Percentiles rank a stretch among this genome's conserved stretches.
Conservation (phyloP, 2,888 invertebrate genomes). For the Agrenia bidenticulata region DNA sequence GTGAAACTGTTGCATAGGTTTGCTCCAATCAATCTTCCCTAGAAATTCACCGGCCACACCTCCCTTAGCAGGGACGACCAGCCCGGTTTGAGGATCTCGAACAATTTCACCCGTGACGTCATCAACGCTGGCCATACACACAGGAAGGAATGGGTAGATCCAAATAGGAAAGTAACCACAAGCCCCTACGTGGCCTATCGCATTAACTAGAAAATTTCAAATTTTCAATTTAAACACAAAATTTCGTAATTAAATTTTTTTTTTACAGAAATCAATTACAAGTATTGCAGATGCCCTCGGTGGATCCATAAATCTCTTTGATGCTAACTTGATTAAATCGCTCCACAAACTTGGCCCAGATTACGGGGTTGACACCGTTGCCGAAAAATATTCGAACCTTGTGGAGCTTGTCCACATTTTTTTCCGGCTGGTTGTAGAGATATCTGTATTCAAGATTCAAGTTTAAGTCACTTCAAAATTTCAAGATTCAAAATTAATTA, state of each 20-base stretch:
- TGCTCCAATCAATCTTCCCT: conserved; percentile 89
- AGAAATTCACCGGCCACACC: conserved; percentile 90
- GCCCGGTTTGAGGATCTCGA: conserved; percentile 71
- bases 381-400: conserved; percentile 71
- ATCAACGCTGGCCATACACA: conserved; percentile 87
- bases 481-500: neutral
- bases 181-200: conserved; percentile 87
- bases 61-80: conserved; percentile 68
- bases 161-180: conserved; percentile 92
- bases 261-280: too few relatives aligned
- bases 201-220: conserved; percentile 73
- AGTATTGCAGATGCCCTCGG: conserved; percentile 91
- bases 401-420: conserved; percentile 70
- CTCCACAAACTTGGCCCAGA: conserved; percentile 85
- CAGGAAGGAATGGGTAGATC: conserved; percentile 84
- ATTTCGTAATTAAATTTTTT: too few relatives aligned
- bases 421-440: conserved; percentile 72
- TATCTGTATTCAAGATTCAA: conserved; percentile 59
- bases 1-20: conserved; percentile 86
- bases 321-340: conserved; percentile 81
- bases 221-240: too few relatives aligned
- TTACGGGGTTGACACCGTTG: conserved; percentile 90
- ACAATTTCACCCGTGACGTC: conserved; percentile 82
- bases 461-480: neutral
- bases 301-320: conserved; percentile 94